A percentile compares a stretch with the other conserved stretches of the same genome.
Conservation (phyloP, 37 sponge, comb jelly and placozoan species). For the Spongilla lacustris region DNA sequence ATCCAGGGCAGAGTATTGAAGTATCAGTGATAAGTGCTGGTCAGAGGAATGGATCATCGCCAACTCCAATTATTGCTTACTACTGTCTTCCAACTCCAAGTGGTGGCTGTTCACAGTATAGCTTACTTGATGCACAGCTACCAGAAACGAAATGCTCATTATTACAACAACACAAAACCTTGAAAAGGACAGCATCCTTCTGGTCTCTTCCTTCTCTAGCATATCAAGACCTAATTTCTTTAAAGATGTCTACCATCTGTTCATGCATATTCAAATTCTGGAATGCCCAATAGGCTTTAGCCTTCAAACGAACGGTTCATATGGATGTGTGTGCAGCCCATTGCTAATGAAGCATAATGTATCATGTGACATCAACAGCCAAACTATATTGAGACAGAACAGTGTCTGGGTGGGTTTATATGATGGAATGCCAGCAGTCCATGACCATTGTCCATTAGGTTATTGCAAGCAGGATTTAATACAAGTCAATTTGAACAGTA, state of each 20-base stretch:
- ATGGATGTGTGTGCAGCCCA: not conserved
- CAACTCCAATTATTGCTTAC: constrained; percentile 2
- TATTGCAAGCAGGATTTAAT: too few species aligned
- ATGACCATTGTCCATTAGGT: not conserved
- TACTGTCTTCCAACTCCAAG: not conserved
- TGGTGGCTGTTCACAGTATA: not conserved
- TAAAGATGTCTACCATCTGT: not conserved
- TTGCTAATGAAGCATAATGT: not conserved
- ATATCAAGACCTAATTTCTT: not conserved
- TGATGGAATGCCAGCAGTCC: not conserved
- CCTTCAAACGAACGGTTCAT: not conserved
- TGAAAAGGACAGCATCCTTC: not conserved
- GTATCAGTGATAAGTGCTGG: constrained; percentile 14
- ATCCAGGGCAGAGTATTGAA: constrained; percentile 6
- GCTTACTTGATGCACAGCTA: not conserved
- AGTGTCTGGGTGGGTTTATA: not conserved
- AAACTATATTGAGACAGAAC: not conserved
- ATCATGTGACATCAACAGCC: not conserved
- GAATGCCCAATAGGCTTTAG: constrained; percentile 15
- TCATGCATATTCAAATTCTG: not conserved
- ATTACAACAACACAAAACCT: too few species aligned
- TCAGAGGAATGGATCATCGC: not conserved
- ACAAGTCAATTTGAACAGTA: too few species aligned
- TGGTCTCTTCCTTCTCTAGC: not conserved
- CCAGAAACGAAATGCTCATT: not conserved